phyloP scores from a whole-genome alignment of 2,888 invertebrate species.

The Eugnorisma glareosa region DNA sequence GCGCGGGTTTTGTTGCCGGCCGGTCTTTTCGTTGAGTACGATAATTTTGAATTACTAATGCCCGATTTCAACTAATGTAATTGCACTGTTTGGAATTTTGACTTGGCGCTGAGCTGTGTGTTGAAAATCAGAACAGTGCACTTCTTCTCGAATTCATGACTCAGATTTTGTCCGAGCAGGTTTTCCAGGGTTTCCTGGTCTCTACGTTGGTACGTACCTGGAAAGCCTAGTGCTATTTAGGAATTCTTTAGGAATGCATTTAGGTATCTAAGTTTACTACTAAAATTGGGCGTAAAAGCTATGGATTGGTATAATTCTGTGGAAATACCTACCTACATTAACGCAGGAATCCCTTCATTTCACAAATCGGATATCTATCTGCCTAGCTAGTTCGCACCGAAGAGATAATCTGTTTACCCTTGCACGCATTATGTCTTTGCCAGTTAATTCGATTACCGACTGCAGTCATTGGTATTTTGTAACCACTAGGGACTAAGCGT shows the following conservation, averaged over 20 bases:
- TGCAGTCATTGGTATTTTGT: conserved; percentile 36
- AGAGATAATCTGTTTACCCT: conserved; percentile 53
- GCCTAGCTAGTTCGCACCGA: conserved; percentile 22
- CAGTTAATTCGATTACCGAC: conserved; percentile 51
- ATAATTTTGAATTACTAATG: too few species aligned
- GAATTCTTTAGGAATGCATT: not conserved
- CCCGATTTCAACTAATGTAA: too few species aligned
- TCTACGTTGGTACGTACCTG: too few species aligned
- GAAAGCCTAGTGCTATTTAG: too few species aligned
- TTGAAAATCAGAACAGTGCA: too few species aligned
- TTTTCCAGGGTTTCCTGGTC: too few species aligned
- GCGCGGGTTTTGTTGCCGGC: too few species aligned
- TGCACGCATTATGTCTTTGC: conserved; percentile 37
- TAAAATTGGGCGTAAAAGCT: not conserved
- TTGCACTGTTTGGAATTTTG: too few species aligned
- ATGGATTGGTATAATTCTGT: not conserved
- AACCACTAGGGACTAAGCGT: conserved; percentile 41
- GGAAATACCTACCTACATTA: not conserved
- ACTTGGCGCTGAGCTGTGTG: too few species aligned
- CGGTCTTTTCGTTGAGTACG: too few species aligned
- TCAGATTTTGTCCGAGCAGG: too few species aligned
- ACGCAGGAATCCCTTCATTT: conserved; percentile 21
- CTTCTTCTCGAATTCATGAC: too few species aligned
- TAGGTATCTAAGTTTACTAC: not conserved
- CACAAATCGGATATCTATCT: conserved; percentile 45